A percentile compares a stretch with the other conserved stretches of the same genome.
These are phyloP conservation scores for Eupeodes luniger DNA, from an alignment of 2,888 invertebrate species.

Conservation along the genomic window DNA sequence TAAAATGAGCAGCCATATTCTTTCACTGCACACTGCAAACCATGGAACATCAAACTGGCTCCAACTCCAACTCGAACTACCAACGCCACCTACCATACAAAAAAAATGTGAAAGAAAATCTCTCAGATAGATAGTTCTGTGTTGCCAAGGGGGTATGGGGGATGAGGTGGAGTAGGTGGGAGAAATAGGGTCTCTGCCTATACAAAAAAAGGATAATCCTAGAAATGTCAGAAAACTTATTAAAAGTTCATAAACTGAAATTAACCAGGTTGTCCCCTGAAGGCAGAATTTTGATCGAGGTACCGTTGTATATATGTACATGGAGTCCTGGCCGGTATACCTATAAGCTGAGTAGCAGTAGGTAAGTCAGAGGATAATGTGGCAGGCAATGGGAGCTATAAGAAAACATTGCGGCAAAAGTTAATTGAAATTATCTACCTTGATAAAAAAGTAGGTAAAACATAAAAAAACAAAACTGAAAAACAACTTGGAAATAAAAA, in stretches of 20 bases:
- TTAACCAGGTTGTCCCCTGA: conserved; percentile 74
- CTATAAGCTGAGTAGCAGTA: neutral
- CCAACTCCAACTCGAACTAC: neutral
- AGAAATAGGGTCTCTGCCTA: conserved; percentile 36
- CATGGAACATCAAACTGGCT: conserved; percentile 66
- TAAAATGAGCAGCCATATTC: conserved; percentile 17
- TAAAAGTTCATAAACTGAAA: conserved; percentile 76
- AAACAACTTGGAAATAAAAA: neutral
- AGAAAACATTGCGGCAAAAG: conserved; percentile 72
- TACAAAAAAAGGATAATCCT: conserved; percentile 68
- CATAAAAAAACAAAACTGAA: neutral
- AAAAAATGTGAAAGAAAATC: conserved; percentile 42
- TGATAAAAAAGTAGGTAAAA: conserved; percentile 1
- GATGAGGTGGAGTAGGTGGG: too few species aligned
- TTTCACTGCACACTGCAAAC: conserved; percentile 46
- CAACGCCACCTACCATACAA: conserved; percentile 49
- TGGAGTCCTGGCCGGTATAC: neutral
- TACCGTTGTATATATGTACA: conserved; percentile 5
- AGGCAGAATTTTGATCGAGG: conserved; percentile 61
- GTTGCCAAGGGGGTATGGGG: neutral
- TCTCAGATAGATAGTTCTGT: neutral
- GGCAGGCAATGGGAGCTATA: conserved; percentile 2
- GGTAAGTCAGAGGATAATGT: conserved; percentile 21
- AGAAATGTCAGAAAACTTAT: conserved; percentile 76
- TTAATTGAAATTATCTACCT: conserved; percentile 75